Percentiles rank a stretch among this genome's conserved stretches.
These are phyloP conservation scores for Arion vulgaris DNA, from an alignment of 1,140 invertebrate species.

Conservation along the genomic window DNA sequence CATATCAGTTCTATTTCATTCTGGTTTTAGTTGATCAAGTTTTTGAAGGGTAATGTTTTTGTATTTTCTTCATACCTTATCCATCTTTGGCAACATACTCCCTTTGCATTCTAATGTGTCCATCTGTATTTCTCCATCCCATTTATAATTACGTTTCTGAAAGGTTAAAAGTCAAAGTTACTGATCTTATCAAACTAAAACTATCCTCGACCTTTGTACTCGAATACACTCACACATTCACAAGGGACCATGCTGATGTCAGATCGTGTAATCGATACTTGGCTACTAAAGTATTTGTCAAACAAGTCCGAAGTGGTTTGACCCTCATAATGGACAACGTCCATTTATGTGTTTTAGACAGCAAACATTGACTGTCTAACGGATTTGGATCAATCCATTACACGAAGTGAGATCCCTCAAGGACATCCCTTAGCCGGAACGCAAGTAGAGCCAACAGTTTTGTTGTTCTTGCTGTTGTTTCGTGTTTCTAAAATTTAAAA, in stretches of 20 bases:
- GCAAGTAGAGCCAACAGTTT: background rate
- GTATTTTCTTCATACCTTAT: too few relatives aligned
- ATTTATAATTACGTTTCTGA: background rate
- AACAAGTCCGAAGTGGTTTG: background rate
- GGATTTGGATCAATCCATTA: background rate
- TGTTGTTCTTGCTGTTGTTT: too few relatives aligned
- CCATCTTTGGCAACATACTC: too few relatives aligned
- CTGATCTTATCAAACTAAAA: background rate
- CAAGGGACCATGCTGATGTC: background rate
- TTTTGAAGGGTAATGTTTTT: too few relatives aligned
- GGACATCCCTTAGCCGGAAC: background rate
- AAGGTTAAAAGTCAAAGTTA: too few relatives aligned
- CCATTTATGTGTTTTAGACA: background rate
- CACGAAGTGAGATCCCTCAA: background rate
- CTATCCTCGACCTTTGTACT: background rate
- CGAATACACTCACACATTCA: background rate
- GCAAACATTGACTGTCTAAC: background rate
- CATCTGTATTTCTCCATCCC: background rate
- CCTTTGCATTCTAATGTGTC: background rate
- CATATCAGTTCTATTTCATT: too few relatives aligned
- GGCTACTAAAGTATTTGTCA: constrained; percentile 13
- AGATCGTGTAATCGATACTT: constrained; percentile 4
- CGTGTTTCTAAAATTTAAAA: too few relatives aligned
- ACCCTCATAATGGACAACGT: background rate
- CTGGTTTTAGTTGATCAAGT: too few relatives aligned